Evolutionary conservation across 2,797 vertebrate genomes (phyloP).

Genomic region (Neosalanx taihuensis): DNA sequence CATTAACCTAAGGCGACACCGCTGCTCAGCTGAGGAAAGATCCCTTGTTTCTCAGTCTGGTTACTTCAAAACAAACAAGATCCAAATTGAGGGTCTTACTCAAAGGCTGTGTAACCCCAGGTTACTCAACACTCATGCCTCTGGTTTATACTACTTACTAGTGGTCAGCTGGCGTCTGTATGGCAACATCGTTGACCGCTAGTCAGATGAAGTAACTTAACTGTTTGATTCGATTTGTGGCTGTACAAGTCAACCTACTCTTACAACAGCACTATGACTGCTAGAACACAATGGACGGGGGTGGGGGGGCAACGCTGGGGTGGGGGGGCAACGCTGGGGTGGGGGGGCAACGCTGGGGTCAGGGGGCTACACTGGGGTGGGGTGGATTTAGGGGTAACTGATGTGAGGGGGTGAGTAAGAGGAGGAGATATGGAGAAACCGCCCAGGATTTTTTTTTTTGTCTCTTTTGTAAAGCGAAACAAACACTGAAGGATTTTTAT

Average conservation of each 20-base stretch:
- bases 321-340: too few species aligned
- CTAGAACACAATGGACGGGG: too few species aligned
- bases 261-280: too few species aligned
- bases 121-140: not conserved
- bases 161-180: not conserved
- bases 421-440: too few species aligned
- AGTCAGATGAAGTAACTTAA: too few species aligned
- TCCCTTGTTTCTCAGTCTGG: constrained; percentile 28
- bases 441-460: constrained; percentile 47
- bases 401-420: too few species aligned
- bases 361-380: too few species aligned
- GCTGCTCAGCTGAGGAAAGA: constrained; percentile 32
- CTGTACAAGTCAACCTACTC: too few species aligned
- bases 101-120: constrained; percentile 19
- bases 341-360: too few species aligned
- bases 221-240: too few species aligned
- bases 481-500: not conserved
- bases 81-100: constrained; percentile 7
- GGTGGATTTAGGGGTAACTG: too few species aligned
- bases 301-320: too few species aligned
- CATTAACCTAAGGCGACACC: constrained; percentile 13
- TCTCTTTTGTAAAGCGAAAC: not conserved
- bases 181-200: not conserved
- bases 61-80: constrained; percentile 15
- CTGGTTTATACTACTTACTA: not conserved